Conservation (phyloP, 2,113 vertebrate species). For the Corythornis cristatus region DNA sequence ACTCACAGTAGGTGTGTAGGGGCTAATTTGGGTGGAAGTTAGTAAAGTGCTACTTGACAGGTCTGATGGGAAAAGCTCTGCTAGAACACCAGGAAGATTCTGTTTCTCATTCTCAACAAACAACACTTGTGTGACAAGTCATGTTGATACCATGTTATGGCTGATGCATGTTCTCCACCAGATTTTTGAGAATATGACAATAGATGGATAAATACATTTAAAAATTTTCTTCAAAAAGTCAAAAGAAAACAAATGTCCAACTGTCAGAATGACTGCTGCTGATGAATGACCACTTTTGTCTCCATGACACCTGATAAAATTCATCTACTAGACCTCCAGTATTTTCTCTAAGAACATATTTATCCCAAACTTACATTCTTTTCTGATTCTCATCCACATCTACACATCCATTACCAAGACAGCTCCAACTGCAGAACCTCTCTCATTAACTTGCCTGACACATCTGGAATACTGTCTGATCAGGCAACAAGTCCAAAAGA, state of each 20-base stretch:
- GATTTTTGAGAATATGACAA: background rate
- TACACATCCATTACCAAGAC: background rate
- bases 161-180: slow-evolving; percentile 20
- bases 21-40: background rate
- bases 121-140: background rate
- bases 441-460: background rate
- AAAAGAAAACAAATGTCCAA: background rate
- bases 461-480: background rate
- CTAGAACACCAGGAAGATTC: background rate
- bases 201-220: background rate
- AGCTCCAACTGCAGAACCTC: background rate
- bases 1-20: background rate
- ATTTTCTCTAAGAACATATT: background rate
- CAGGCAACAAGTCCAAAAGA: background rate
- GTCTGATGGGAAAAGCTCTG: background rate
- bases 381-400: background rate
- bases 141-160: background rate
- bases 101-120: background rate
- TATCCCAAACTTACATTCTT: background rate
- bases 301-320: background rate
- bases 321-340: background rate
- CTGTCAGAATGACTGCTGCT: background rate
- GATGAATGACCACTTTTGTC: background rate
- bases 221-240: background rate
- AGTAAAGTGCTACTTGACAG: background rate